Base-by-base conservation (phyloP, 2,797 vertebrate species). In the Brachymystax lenok region DNA sequence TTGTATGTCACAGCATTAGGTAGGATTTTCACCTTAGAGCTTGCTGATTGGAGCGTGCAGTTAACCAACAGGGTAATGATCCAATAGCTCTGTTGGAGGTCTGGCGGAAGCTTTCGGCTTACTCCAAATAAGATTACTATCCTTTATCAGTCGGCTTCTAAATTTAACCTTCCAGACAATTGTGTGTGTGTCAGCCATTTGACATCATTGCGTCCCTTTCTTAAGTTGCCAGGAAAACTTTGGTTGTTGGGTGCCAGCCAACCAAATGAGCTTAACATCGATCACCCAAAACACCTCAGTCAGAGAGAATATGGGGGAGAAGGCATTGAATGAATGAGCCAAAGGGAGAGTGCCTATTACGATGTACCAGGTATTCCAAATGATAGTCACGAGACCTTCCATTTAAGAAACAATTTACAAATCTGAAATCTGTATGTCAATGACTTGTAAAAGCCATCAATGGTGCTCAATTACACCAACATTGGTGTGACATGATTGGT, bases 101-200 rank as follows among this genome's bases (percentile, higher is more conserved):
- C 77, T 74, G 35, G 74, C 24, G 77, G 83, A 87, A 81, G 77
- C 79, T 5, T 59, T 69, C 59, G 16, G 86, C 77, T 85, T 77
- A 76, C 24, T 71, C 51, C 27, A 80, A 82, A 84, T 79, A 70
- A 75, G 83, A 84, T 86, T 79, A 84, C 56, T 63, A 68, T 63
- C 59, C 50, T 80, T 81, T 64, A 78, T 73, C 76, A 30, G 77
- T 21, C 28, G 19, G 35, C 24, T 4, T 74, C 76, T 80, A 85
- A 77, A 83, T 76, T 77, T 83, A 84, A 16, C 69, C n/a, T 10
- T 19, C 3, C 13, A 28, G 4, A 54, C 59, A 72, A 5, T 61
- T 78, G n/a, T 54, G 73, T 54, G 73, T 51, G 5, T 71, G 52
- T 73, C 73, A 33, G 73, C n/a, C 51, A 33, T 69, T 74, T 86